A percentile compares a stretch with the other conserved stretches of the same genome.
Evolutionary conservation across 2,797 vertebrate genomes (phyloP).

Genomic region (Acanthurus lineatus): DNA sequence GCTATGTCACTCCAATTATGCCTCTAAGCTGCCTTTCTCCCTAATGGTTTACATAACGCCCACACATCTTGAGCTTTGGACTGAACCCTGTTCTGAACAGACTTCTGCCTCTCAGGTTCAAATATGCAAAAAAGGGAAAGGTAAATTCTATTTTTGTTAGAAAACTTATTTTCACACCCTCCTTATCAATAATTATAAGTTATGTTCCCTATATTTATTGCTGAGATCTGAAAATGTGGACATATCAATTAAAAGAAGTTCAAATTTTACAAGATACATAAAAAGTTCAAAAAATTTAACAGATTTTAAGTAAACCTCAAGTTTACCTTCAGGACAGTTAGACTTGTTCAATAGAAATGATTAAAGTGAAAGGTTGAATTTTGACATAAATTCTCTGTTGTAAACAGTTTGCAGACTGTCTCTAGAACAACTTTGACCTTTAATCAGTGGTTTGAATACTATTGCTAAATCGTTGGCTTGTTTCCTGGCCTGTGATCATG

Average conservation of each 20-base stretch:
- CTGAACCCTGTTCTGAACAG: conserved; percentile 12
- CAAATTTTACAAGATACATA: background rate
- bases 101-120: background rate
- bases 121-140: background rate
- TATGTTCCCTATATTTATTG: background rate
- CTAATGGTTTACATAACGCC: conserved; percentile 48
- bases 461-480: background rate
- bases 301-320: background rate
- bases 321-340: background rate
- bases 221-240: background rate
- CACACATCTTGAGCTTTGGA: conserved; percentile 26
- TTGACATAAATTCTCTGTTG: background rate
- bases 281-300: background rate
- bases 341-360: background rate
- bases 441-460: background rate
- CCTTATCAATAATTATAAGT: background rate
- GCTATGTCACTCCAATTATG: conserved; percentile 41
- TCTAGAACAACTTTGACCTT: background rate
- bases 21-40: conserved; percentile 53
- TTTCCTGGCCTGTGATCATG: too few species aligned
- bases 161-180: background rate
- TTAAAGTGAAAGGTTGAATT: background rate
- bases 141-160: background rate
- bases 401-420: background rate
- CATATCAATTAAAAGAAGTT: background rate